phyloP scores from a whole-genome alignment of 2,113 vertebrate species.

The Puma concolor region DNA sequence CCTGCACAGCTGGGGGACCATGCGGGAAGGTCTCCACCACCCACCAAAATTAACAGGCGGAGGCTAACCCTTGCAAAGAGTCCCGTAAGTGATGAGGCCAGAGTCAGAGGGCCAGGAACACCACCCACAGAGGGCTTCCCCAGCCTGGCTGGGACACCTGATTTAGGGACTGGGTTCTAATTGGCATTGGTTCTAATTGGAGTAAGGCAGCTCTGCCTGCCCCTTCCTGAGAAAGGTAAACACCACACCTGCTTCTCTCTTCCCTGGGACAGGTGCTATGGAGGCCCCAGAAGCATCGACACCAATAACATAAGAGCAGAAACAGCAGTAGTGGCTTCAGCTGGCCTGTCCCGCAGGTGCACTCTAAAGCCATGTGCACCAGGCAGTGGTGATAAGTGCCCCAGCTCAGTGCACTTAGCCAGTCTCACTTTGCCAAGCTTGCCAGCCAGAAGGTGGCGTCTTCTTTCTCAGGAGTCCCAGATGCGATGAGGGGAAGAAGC shows the following conservation, averaged over 20 bases:
- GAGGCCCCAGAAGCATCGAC: neutral
- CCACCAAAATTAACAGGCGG: neutral
- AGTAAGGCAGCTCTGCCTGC: neutral
- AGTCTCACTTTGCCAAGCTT: neutral
- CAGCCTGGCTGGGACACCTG: neutral
- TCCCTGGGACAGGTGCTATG: neutral
- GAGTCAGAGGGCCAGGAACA: neutral
- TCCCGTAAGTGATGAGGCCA: neutral
- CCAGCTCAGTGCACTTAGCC: neutral
- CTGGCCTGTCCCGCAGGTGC: neutral
- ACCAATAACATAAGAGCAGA: neutral
- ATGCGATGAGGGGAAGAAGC: neutral
- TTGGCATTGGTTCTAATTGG: neutral
- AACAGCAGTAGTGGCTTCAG: neutral
- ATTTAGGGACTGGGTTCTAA: neutral
- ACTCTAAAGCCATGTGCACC: neutral
- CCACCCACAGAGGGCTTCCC: neutral
- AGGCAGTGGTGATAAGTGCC: neutral
- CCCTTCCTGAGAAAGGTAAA: neutral
- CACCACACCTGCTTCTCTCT: neutral
- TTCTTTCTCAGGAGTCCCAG: neutral
- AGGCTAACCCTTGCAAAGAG: neutral
- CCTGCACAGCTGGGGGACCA: neutral
- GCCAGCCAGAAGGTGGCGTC: neutral
- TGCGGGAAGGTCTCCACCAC: neutral